phyloP scores from a whole-genome alignment of 2,113 vertebrate genomes.

The Dicrurus megarhynchus region DNA sequence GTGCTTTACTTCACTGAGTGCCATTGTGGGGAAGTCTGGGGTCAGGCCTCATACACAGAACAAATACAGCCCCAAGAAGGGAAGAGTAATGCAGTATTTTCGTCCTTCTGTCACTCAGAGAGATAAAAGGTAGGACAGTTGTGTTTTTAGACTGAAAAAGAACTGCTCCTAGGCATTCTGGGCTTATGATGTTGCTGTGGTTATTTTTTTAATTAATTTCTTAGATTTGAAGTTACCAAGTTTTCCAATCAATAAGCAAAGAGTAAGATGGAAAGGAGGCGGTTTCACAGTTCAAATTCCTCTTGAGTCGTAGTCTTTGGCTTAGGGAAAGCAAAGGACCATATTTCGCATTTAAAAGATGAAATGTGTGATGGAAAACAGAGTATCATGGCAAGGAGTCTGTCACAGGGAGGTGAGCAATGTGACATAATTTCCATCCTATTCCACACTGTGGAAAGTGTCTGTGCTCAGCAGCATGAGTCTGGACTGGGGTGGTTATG shows the following conservation, averaged over 20 bases:
- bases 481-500: not conserved
- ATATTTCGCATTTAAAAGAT: not conserved
- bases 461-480: not conserved
- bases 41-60: not conserved
- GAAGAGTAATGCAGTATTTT: not conserved
- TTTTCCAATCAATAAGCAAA: conserved; percentile 26
- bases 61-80: not conserved
- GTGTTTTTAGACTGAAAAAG: not conserved
- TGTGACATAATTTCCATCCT: not conserved
- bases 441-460: not conserved
- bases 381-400: not conserved
- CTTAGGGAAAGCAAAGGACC: not conserved
- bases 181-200: not conserved
- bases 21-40: not conserved
- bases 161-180: not conserved
- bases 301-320: not conserved
- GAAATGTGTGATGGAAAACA: not conserved
- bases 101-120: not conserved
- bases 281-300: not conserved
- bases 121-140: not conserved
- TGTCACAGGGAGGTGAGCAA: not conserved
- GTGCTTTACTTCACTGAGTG: not conserved
- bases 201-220: not conserved
- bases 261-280: not conserved
- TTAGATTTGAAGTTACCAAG: not conserved